Evolutionary conservation across 2,888 invertebrate genomes (phyloP), one percentile per base, ranked within the genome.

Genomic region (Erpobdella octoculata): DNA sequence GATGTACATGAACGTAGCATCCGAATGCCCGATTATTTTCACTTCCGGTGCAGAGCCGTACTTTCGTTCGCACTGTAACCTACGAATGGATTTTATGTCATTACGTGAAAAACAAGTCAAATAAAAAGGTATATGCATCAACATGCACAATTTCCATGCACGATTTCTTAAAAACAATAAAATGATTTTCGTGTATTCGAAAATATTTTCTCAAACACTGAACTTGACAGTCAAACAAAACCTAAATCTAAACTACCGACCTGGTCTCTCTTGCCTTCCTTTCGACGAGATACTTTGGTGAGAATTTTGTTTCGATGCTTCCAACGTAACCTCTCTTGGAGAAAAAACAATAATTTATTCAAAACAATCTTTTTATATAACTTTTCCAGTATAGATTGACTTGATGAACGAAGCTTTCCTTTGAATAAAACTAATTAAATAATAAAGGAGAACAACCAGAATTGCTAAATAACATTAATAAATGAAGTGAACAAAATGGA

Each of bases 1-100:
- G 59, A 86, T 85, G 77, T 86, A 86, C 0, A 86, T 86, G 78
- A 86, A 86, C 18, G 81, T 79, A 5, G 83, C 82, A 77, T 84
- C 83, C 62, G 85, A 79, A 74, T 86, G 86, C 2, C 86, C 86
- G 71, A 84, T 84, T 4, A 86, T 75, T 72, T 80, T 79, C 33
- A 86, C 81, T 21, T 83, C 78, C 0, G 86, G 86, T 2, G 85
- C 81, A 65, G 80, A 80, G 8, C 86, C 86, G 78, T 85, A 86
- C 76, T 85, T 85, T 71, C 83, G 81, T 46, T 81, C 78, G 73
- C 85, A 84, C 28, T 85, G 76, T 72, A 79, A 77, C 72, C 83
- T 83, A 79, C 61, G 33, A 21, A 46, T n/a, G 46, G 18, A 46
- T n/a, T 46, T 46, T 3, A n/a, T n/a, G 21, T 46, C n/a, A n/a